Base-by-base conservation (phyloP, 2,888 invertebrate genomes). In the Pachycephus smyrnensis region DNA sequence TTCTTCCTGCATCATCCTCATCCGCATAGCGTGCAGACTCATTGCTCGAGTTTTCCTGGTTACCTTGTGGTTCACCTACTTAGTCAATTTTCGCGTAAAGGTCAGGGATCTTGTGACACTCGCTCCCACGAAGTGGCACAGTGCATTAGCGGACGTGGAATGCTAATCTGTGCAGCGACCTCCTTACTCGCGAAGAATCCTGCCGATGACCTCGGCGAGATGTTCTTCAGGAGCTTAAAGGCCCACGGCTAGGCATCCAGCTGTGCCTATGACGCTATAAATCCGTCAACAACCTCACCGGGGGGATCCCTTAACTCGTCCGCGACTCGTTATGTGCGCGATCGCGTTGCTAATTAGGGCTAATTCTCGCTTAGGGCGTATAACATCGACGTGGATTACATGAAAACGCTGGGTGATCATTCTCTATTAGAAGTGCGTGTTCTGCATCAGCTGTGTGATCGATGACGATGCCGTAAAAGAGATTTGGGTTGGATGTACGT, bases 161-260 rank as follows among this genome's bases (percentile, higher is more conserved):
- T 84, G 86, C 85, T 88, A 88, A 88, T 88, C 86, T 15, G 40
- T 15, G 15, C 40, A 15, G 40, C 40, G 40, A 40, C 40, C 40
- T 40, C 40, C 40, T 40, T 40, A 15, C 15, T 15, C 40, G 40
- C 15, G 40, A 80, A 82, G 85, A 81, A 85, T 81, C 82, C 80
- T 82, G 81, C 81, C 81, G 84, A 84, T 86, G 87, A 87, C 85
- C 88, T 84, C 85, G 80, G 77, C 81, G 79, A 84, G 87, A 88
- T 86, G 82, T 80, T 82, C 80, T 75, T 73, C 83, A 80, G 81
- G 80, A 80, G 78, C 81, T 75, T 78, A 81, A 76, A 76, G 76
- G 77, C 40, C 40, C 40, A 40, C 40, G 40, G 40, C 40, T 40
- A 15, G 81, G 80, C 82, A 82, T 84, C 82, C 84, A 84, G 82